Percentiles rank a stretch among this genome's conserved stretches.
Evolutionary conservation across 2,888 invertebrate species (phyloP).

Genomic region (Rhagonycha fulva): DNA sequence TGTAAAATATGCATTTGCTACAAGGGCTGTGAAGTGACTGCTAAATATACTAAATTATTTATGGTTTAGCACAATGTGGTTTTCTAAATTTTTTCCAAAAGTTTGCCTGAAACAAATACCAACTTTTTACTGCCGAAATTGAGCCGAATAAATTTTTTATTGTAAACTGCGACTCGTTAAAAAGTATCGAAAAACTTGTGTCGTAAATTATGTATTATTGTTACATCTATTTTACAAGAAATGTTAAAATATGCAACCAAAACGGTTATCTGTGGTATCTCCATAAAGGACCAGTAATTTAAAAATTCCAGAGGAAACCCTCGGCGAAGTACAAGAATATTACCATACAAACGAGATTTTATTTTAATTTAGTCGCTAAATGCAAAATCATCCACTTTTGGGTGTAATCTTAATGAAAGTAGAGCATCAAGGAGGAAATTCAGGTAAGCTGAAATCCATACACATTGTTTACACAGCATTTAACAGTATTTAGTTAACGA

Average conservation of each 20-base stretch:
- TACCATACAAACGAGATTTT: not conserved
- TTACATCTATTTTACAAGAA: not conserved
- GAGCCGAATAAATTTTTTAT: not conserved
- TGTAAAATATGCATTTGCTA: conserved; percentile 18
- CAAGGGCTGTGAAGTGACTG: conserved; percentile 13
- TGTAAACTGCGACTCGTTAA: not conserved
- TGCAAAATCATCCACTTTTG: not conserved
- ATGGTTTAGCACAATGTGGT: not conserved
- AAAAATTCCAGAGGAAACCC: not conserved
- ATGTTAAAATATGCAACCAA: not conserved
- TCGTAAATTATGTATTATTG: not conserved
- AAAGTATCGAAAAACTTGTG: not conserved
- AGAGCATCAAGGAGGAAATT: not conserved
- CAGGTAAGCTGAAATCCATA: no score
- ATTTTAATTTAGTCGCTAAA: not conserved
- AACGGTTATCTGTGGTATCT: not conserved
- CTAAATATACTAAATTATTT: conserved; percentile 13
- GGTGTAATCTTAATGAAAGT: not conserved
- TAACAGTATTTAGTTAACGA: no score
- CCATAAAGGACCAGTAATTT: not conserved
- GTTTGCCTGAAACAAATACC: not conserved
- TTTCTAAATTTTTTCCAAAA: not conserved
- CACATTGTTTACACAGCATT: no score
- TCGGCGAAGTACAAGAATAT: not conserved
- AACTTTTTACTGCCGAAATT: not conserved